Percentiles rank a stretch among this genome's conserved stretches.
Evolutionary conservation across 2,888 invertebrate genomes (phyloP).

Genomic region (Drosophila pseudotalamancana): DNA sequence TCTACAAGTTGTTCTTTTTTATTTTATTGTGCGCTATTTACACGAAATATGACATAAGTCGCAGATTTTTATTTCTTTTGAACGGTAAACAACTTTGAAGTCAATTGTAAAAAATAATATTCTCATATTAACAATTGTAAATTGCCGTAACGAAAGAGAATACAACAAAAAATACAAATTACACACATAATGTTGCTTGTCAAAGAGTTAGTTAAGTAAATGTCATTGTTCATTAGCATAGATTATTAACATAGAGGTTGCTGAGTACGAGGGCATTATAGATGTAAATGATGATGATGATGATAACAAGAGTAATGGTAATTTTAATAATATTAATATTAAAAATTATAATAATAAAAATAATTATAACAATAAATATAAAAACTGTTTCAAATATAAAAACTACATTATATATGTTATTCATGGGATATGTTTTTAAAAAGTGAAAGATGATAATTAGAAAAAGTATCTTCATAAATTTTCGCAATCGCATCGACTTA

Average conservation of each 20-base stretch:
- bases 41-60: constrained; percentile 59
- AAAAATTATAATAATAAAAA: too few relatives aligned
- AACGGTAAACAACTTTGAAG: neutral
- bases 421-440: too few relatives aligned
- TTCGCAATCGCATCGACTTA: too few relatives aligned
- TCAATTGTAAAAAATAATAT: constrained; percentile 25
- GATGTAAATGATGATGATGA: too few relatives aligned
- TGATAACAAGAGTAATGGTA: too few relatives aligned
- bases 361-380: too few relatives aligned
- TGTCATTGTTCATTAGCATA: constrained; percentile 1
- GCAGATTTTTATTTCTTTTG: constrained; percentile 35
- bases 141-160: constrained; percentile 42
- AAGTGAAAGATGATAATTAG: too few relatives aligned
- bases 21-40: constrained; percentile 9
- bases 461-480: too few relatives aligned
- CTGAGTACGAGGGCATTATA: too few relatives aligned
- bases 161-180: constrained; percentile 58
- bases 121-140: constrained; percentile 35
- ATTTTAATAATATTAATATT: too few relatives aligned
- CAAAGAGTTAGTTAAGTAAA: constrained; percentile 11
- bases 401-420: too few relatives aligned
- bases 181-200: constrained; percentile 14
- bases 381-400: too few relatives aligned
- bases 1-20: neutral
- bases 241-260: neutral